These are phyloP conservation scores for Tympanuchus pallidicinctus DNA, from an alignment of 2,113 vertebrate genomes.

Conservation along the genomic window DNA sequence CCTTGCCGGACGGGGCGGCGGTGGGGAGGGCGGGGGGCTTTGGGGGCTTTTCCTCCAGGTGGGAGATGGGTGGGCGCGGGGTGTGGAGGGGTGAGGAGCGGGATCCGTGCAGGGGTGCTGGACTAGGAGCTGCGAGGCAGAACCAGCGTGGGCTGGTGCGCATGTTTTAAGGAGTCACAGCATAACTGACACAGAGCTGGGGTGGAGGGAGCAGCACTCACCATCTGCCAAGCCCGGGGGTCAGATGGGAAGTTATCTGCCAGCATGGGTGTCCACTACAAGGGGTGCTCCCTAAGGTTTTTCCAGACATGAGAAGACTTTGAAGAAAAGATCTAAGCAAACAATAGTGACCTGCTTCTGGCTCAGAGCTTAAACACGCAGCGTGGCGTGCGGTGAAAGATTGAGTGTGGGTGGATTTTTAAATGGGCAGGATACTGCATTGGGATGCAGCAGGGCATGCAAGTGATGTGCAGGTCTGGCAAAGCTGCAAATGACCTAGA, in stretches of 20 bases:
- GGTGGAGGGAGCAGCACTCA: not conserved
- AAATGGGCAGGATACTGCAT: not conserved
- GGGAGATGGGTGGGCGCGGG: not conserved
- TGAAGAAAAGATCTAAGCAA: not conserved
- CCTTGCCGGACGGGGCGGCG: no score
- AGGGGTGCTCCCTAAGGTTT: not conserved
- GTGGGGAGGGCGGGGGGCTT: no score
- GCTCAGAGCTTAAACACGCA: not conserved
- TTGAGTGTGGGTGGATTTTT: not conserved
- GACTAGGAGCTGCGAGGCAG: not conserved
- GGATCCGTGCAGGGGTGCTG: not conserved
- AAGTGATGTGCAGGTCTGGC: not conserved
- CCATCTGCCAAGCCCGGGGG: not conserved
- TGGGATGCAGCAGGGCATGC: not conserved
- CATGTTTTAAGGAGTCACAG: not conserved
- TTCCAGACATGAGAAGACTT: not conserved
- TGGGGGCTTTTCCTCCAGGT: no score
- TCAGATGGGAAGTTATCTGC: not conserved
- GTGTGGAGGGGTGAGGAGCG: not conserved
- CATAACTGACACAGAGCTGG: not conserved
- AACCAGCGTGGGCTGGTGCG: not conserved
- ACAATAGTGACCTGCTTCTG: not conserved
- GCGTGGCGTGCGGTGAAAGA: not conserved
- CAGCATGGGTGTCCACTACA: not conserved
- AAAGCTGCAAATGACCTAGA: not conserved